Evolutionary conservation across 2,113 vertebrate genomes (phyloP), one percentile per base, ranked within the genome.

Genomic region (Steatornis caripensis): DNA sequence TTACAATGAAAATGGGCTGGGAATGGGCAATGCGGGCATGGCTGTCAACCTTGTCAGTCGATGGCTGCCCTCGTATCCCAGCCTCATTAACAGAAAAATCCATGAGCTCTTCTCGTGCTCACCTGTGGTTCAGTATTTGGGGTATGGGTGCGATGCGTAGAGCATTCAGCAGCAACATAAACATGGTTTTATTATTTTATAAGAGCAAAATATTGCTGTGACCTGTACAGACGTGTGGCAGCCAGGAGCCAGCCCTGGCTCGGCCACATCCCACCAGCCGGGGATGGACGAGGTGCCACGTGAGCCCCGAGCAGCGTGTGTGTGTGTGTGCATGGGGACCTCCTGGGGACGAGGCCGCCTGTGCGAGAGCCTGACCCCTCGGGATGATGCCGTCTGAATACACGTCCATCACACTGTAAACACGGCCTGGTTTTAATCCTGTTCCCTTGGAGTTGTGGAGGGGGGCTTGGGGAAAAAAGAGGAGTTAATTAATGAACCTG

Each of bases 371-470:
- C 34, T 4, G 7, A 23, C 37, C 21, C 13, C 26, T 43, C 64
- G 3, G 3, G 64, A 23, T 0, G 1, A n/a, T 20, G 43, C 53
- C 24, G 3, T 30, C 41, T 0, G 0, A 34, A 27, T 22, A 27
- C 21, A 3, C 3, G 23, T 26, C 57, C 70, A 14, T 27, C 29
- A 9, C 4, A 2, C 11, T 6, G 12, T 15, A 37, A 48, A 5
- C 32, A 22, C 65, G 79, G 89, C 26, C 65, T 71, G 57, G 22
- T 9, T 87, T 75, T 49, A 71, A 78, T 7, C 15, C n/a, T 10
- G 3, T 20, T 65, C 14, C 29, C 34, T 18, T 34, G 34, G 18
- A 54, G 20, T 3, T 79, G 11, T 22, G 34, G 49, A 84, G 69
- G 11, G 20, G 17, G 2, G 7, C 43, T 68, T 51, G 36, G 8